Evolutionary conservation across 2,797 vertebrate genomes (phyloP).

Genomic region (Xyrichtys novacula): DNA sequence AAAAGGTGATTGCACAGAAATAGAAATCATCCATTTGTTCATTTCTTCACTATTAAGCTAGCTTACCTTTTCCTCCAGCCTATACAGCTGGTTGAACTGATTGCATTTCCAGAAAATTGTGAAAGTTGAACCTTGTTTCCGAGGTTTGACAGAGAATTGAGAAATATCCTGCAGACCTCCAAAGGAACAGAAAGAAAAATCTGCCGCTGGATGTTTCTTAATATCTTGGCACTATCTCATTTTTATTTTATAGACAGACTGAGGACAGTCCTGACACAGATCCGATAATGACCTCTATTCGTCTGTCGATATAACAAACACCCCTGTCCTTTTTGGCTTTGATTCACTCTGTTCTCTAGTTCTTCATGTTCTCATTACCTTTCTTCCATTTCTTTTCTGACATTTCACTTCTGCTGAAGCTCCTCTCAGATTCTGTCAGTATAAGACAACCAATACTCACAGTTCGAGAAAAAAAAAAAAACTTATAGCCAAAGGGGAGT

Average conservation of each 20-base stretch:
- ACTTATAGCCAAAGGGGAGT: conserved; percentile 34
- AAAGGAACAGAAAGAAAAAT: no score
- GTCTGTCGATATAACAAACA: conserved; percentile 20
- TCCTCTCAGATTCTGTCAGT: no score
- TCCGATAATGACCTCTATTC: conserved; percentile 18
- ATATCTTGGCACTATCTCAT: neutral
- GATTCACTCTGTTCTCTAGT: conserved; percentile 18
- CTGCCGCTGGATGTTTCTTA: no score
- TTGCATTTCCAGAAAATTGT: no score
- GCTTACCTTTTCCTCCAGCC: no score
- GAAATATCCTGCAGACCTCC: no score
- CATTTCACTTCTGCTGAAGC: conserved; percentile 15
- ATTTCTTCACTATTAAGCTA: no score
- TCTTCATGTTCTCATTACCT: conserved; percentile 38
- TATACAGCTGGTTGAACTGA: no score
- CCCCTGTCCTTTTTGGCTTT: conserved; percentile 20
- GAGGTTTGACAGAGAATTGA: no score
- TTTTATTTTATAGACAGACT: conserved; percentile 14
- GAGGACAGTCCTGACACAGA: conserved; percentile 3
- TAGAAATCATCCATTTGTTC: no score
- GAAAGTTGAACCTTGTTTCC: no score
- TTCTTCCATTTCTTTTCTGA: conserved; percentile 20
- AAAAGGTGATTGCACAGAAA: no score
- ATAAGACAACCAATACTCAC: neutral
- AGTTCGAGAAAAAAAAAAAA: conserved; percentile 48